Evolutionary conservation across 53 echinoderm and acorn worm species (phyloP), one percentile per base, ranked within the genome.

Genomic region (Zoroaster sp.): DNA sequence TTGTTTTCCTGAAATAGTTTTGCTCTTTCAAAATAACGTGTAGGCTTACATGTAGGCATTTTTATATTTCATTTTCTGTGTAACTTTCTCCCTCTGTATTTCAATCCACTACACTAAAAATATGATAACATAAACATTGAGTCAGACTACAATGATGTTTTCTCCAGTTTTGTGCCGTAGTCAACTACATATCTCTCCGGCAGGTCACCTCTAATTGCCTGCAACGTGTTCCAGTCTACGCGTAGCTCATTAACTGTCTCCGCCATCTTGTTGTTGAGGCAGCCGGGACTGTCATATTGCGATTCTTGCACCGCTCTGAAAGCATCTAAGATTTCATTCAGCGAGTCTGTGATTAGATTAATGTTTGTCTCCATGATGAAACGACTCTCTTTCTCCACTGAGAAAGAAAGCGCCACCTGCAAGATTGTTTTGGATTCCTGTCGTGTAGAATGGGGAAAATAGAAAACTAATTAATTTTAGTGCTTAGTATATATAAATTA

Each of bases 301-400:
- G 75, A 35, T 15, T 34, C 47, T 4, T 38, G 43, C 18, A 77
- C 68, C 31, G 46, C 12, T 44, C 67, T 1, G 23, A 88, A 45
- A 14, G 75, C 76, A n/a, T 88, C 76, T 17, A 59, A 17, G 25
- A 88, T 77, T n/a, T 34, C 28, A 74, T 43, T 53, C n/a, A 88
- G 65, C 10, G 88, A 88, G 7, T 88, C 77, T n/a, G 77, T 65
- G 32, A 88, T 59, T 4, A n/a, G 65, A 40, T 75, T 88, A 18
- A 88, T 77, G 35, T 77, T 75, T 12, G 32, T 45, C 25, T 88
- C 88, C 88, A 88, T 88, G 41, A 10, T 28, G 69, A 41, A 54
- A 1, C 88, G 88, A 31, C 66, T 45, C 47, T 88, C 88, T 66
- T 77, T 88, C 15, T 30, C 76, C 18, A 68, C 66, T 20, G 77